Evolutionary conservation across 1,140 invertebrate species (phyloP).

Genomic region (Diploscapter pachys): DNA sequence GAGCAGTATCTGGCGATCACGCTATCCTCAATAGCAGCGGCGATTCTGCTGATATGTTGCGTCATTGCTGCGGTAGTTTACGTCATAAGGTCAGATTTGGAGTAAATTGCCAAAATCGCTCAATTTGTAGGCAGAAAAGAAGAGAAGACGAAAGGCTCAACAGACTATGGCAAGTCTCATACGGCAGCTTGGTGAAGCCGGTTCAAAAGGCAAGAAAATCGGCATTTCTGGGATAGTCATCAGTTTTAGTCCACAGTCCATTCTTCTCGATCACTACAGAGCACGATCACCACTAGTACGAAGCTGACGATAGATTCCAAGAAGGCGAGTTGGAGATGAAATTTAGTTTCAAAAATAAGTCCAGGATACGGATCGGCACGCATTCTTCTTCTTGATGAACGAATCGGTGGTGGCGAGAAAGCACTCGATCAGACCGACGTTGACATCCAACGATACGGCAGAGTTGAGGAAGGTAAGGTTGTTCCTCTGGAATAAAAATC

Average conservation of each 20-base stretch:
- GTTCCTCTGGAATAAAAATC: not conserved
- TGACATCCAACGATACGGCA: conserved; percentile 14
- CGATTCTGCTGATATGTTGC: conserved; percentile 11
- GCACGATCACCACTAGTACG: conserved; percentile 31
- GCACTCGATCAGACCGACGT: conserved; percentile 17
- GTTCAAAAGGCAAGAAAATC: conserved; percentile 6
- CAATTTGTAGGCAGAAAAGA: conserved; percentile 19
- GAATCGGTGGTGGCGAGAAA: conserved; percentile 47
- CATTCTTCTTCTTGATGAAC: conserved; percentile 44
- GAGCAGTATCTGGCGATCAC: conserved; percentile 18
- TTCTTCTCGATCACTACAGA: conserved; percentile 15
- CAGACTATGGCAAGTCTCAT: conserved; percentile 27
- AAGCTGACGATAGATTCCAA: conserved; percentile 24
- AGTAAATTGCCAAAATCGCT: not conserved
- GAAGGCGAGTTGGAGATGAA: conserved; percentile 6
- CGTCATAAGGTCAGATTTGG: conserved; percentile 23
- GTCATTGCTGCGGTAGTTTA: conserved; percentile 10
- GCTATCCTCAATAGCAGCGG: not conserved
- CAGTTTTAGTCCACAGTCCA: conserved; percentile 2
- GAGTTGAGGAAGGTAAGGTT: conserved; percentile 31
- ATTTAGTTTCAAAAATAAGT: conserved; percentile 2
- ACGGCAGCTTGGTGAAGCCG: conserved; percentile 7
- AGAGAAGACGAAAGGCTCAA: conserved; percentile 35
- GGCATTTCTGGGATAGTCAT: conserved; percentile 1
- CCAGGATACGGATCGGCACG: conserved; percentile 46